Base-by-base conservation (phyloP, 1,140 invertebrate genomes). In the Agrypnia vestita region DNA sequence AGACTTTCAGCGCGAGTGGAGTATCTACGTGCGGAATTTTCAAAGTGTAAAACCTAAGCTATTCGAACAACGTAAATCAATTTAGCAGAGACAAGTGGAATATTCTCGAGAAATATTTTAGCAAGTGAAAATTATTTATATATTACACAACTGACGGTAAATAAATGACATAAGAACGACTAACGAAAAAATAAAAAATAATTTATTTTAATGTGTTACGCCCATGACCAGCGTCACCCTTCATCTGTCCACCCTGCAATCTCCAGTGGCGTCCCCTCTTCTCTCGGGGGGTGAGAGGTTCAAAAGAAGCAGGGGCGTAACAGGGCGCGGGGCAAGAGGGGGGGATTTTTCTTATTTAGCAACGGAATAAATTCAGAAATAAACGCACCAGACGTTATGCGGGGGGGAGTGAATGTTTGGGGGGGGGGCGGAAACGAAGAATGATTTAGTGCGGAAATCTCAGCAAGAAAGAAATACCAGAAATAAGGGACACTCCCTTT, bases 401-500 rank as follows among this genome's bases (percentile, higher is more conserved):
- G 3, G 51, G 71, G 19, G 19, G 51, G 6, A 12, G 47, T 46
- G 17, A 19, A 71, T 47, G 67, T 43, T 47, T 21, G 67, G 67
- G 67, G 51, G 64, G 80, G 69, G 25, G 62, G 51, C 15, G 67
- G 61, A 56, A 67, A 64, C 76, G 53, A 49, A 74, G 71, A 78
- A 81, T 81, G 80, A 81, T 81, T 81, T 81, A 81, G 73, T 75
- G 76, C 77, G 71, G 77, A 82, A 82, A 82, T 79, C 80, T 67
- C 72, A 64, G 71, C 76, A 53, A 82, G 77, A 79, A 76, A 82
- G 47, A 76, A 76, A 64, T 62, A 76, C 73, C 35, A 64, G 1
- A 13, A 35, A 64, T n/a, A 25, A 64, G n/a, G 12, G 55, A 59
- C 55, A 21, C 55, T n/a, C 55, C 55, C 19, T 21, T 59, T 17